Evolutionary conservation across 2,888 invertebrate genomes (phyloP), one percentile per base, ranked within the genome.

Genomic region (Drosophila crucigera): DNA sequence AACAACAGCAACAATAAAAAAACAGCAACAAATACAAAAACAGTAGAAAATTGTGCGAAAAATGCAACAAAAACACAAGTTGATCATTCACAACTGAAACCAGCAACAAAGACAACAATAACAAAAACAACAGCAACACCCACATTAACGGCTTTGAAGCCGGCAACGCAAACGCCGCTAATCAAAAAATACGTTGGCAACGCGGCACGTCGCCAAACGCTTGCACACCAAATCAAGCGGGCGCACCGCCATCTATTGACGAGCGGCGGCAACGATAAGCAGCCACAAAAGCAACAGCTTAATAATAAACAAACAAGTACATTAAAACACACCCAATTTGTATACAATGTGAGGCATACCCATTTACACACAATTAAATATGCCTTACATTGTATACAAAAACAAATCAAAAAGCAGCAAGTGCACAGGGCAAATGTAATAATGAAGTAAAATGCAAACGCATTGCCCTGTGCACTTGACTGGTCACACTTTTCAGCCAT

Each of bases 241-340:
- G 93, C 93, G 4, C 91, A 93, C 74, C 93, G 93, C 81, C 93
- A 93, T 89, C 90, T 93, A 68, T 80, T 93, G 74, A 93, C 92
- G 9, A 92, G 92, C 80, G 91, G 91, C 53, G 93, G 93, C 64
- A 85, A 86, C 73, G 92, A 91, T 67, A 83, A 80, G 43, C 79
- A 89, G 66, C 71, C 74, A 52, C 67, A 54, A 52, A 78, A 79
- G 22, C 76, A 69, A 68, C 43, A 73, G 52, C 77, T 69, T 69
- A 78, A 73, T 65, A 83, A 75, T 25, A 67, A 59, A 66, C 33
- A 67, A 67, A 47, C 50, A 67, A 64, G 49, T 69, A 66, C 41
- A 65, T 61, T 62, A 31, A 47, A 62, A 53, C 14, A 39, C 25
- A 52, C 9, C 10, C 22, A 10, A 16, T 19, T 61, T 25, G 41